Evolutionary conservation across 2,888 invertebrate species (phyloP), one percentile per base, ranked within the genome.

Genomic region (Mythimna vitellina): DNA sequence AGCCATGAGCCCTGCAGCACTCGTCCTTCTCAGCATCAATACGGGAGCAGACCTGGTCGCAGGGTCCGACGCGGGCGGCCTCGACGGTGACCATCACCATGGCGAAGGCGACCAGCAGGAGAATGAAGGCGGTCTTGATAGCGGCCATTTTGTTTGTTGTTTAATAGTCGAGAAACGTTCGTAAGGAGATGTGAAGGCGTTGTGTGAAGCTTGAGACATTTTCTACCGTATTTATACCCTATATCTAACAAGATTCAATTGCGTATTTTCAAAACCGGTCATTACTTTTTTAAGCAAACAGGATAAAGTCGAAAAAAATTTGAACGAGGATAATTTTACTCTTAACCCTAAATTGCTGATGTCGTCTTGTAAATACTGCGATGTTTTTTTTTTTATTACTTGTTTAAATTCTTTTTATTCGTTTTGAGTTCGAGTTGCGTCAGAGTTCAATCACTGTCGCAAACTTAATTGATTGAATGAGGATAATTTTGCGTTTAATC

Each of bases 1-100:
- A 1, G 1, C 78, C 78, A 42, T 74, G 78, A 56, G 60, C 54
- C 32, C 54, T 78, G 78, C 74, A 74, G 78, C 74, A 74, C 38
- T 78, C 38, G 54, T 74, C 0, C 70, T n/a, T 78, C 60, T 78
- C 78, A 32, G 53, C 0, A 6, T 54, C n/a, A 38, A 17, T 61
- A 22, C 70, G 70, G 29, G 12, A 3, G 38, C 74, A 74, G 78
- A 70, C 71, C 70, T 78, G 38, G 78, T 74, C 74, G 12, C 74
- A 74, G 49, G 70, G 12, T 29, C 25, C 29, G 5, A 78, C 70
- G 38, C 12, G 78, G 29, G 0, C 54, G 14, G 70, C 78, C 29
- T 56, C 70, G 9, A 78, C 38, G 29, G 60, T 61, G 12, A 70
- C 74, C 78, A 6, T n/a, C 77, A 73, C 73, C 71, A 78, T 78